A percentile compares a stretch with the other conserved stretches of the same genome.
Conservation (phyloP, 2,888 invertebrate species). For the Meiosimyza platycephala region DNA sequence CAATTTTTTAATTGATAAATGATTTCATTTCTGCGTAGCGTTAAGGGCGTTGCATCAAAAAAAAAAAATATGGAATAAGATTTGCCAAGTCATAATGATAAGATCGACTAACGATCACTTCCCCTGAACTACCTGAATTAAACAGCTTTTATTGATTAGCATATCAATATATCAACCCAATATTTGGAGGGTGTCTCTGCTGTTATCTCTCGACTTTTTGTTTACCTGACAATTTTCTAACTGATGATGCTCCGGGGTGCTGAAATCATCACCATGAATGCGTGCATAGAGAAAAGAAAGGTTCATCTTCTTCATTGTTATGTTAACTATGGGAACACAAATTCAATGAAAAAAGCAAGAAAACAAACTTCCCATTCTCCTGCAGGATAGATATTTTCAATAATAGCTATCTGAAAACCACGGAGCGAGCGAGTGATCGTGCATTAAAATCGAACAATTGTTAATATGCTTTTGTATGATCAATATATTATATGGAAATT, state of each 20-base stretch:
- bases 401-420: too few species aligned
- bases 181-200: not conserved
- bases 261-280: conserved; percentile 30
- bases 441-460: conserved; percentile 23
- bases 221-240: conserved; percentile 31
- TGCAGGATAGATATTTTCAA: too few species aligned
- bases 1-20: conserved; percentile 52
- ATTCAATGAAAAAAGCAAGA: conserved; percentile 16
- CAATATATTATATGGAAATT: conserved; percentile 36
- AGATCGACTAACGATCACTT: not conserved
- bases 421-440: not conserved
- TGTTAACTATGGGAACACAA: conserved; percentile 45
- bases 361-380: conserved; percentile 25
- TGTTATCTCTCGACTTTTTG: conserved; percentile 19
- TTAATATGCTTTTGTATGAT: conserved; percentile 31
- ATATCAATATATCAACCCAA: conserved; percentile 27
- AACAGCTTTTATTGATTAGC: conserved; percentile 29
- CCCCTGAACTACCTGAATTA: not conserved
- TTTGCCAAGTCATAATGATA: not conserved
- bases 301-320: conserved; percentile 39
- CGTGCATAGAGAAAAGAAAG: not conserved
- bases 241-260: conserved; percentile 2
- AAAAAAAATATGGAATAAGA: not conserved
- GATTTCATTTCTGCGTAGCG: conserved; percentile 39
- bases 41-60: not conserved